A percentile compares a stretch with the other conserved stretches of the same genome.
Conservation (phyloP, 2,113 vertebrate species). For the Dermatemys mawii region DNA sequence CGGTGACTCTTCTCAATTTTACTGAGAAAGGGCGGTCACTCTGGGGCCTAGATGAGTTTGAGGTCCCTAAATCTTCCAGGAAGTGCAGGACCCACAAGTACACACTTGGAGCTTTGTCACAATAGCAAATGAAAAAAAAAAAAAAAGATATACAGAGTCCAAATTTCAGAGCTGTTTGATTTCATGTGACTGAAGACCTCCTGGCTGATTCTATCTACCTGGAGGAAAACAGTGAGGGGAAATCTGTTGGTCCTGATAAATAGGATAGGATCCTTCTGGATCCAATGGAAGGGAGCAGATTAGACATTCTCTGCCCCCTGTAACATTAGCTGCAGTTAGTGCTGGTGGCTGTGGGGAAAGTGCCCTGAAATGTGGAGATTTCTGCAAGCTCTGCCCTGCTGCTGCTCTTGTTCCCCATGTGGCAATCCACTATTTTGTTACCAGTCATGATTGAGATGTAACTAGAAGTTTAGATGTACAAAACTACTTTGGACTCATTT, state of each 20-base stretch:
- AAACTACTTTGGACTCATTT: not conserved
- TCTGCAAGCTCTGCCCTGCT: not conserved
- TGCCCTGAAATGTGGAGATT: not conserved
- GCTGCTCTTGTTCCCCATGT: not conserved
- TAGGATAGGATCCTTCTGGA: not conserved
- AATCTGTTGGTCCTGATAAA: not conserved
- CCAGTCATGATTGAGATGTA: not conserved
- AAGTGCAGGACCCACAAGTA: too few species aligned
- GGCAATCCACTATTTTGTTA: not conserved
- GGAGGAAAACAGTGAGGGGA: rapidly evolving
- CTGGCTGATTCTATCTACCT: not conserved
- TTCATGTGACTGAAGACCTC: not conserved
- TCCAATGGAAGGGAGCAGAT: rapidly evolving
- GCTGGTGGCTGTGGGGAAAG: not conserved
- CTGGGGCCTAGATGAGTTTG: too few species aligned
- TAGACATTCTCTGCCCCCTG: not conserved
- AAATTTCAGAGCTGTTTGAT: not conserved
- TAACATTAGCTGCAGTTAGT: not conserved
- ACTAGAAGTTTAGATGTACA: not conserved
- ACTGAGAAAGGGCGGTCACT: too few species aligned
- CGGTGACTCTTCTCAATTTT: too few species aligned
- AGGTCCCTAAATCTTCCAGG: too few species aligned
- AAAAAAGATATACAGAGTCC: not conserved
- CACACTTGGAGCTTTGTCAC: too few species aligned
- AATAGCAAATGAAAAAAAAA: not conserved